Conservation (phyloP, 1,140 invertebrate genomes). For the Thaumatotibia leucotreta region DNA sequence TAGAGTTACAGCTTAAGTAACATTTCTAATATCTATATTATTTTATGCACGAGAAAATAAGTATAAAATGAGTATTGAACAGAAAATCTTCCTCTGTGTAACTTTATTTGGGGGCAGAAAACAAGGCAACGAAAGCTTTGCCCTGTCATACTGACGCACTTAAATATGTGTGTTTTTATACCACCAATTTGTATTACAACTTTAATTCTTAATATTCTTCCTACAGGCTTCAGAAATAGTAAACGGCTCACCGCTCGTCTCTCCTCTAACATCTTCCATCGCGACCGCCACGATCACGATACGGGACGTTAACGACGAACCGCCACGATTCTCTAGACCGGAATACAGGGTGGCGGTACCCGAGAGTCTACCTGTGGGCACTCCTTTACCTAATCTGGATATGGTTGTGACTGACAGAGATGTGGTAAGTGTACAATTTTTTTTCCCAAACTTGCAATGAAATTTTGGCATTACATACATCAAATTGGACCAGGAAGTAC, state of each 20-base stretch:
- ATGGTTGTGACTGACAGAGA: slow-evolving; percentile 93
- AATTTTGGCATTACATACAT: no score
- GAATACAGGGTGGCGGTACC: slow-evolving; percentile 89
- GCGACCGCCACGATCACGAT: slow-evolving; percentile 89
- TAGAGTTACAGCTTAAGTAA: no score
- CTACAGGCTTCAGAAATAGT: slow-evolving; percentile 85
- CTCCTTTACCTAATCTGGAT: slow-evolving; percentile 87
- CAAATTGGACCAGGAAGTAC: no score
- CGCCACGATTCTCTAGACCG: slow-evolving; percentile 87
- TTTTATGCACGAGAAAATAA: no score
- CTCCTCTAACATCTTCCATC: slow-evolving; percentile 80
- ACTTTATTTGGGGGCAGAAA: no score
- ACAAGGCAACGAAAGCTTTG: no score
- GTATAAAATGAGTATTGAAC: no score
- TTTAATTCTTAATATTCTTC: not conserved
- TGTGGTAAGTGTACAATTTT: slow-evolving; percentile 78
- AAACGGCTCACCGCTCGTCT: slow-evolving; percentile 82
- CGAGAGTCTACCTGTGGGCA: slow-evolving; percentile 89
- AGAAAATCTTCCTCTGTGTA: no score
- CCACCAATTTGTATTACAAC: not conserved
- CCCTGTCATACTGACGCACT: no score
- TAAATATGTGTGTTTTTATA: no score
- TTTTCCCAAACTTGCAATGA: no score
- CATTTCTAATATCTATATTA: no score
- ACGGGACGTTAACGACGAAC: slow-evolving; percentile 95